Evolutionary conservation across 2,888 invertebrate genomes (phyloP), one percentile per base, ranked within the genome.

Genomic region (Philereme transversata): DNA sequence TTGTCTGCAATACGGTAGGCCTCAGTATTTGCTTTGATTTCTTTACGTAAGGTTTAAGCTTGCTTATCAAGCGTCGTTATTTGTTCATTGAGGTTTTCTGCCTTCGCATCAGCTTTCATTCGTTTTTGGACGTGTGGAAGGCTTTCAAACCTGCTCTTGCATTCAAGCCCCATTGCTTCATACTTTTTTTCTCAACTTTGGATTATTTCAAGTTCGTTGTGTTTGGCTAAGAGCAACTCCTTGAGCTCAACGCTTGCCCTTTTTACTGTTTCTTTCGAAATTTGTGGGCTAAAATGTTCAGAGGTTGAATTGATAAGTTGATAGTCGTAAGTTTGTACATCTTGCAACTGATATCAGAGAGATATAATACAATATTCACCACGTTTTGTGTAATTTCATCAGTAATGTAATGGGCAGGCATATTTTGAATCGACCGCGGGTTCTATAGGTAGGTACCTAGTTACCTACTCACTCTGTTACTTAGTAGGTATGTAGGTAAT

Each of bases 71-170:
- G 65, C 44, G 57, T 58, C 4, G 66, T 64, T 4, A 86, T 78
- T 35, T 77, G 64, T 5, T 77, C 75, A 58, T 79, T 70, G 1
- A 83, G 60, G 8, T 38, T 54, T 56, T 82, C 58, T 10, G 64
- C 65, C 62, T 70, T 78, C 57, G 79, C 77, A 63, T 67, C 75
- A 8, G 70, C 71, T 56, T 79, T 64, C 0, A 84, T 62, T 61
- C 81, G 72, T 51, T 78, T 80, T 71, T 86, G 78, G n/a, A 89
- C 82, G 52, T 76, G 80, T 40, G 83, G 83, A 57, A 90, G 78
- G 60, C 78, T 87, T 73, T 90, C 87, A 65, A 80, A 88, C 72
- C 83, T 75, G 22, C 22, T 22, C 22, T 22, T 22, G 22, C 1
- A 1, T 22, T 22, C 22, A 22, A 22, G 22, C 22, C 38, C 65